phyloP scores from a whole-genome alignment of 2,888 invertebrate genomes.

The Dione juno region DNA sequence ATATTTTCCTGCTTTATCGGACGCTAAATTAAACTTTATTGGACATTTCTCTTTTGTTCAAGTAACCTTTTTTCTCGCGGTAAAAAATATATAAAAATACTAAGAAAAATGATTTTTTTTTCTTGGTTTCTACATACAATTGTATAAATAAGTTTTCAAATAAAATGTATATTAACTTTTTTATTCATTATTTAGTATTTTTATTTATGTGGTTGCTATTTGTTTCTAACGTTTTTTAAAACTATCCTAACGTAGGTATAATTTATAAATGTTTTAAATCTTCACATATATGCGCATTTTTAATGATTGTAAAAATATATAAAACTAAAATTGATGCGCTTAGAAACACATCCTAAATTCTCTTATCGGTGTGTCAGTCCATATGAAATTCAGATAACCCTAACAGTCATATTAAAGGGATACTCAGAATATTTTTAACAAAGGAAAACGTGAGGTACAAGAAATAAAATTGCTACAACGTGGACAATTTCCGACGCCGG shows the following conservation, averaged over 20 bases:
- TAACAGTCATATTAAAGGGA: conserved; percentile 37
- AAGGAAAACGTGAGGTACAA: conserved; percentile 58
- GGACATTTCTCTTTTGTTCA: conserved; percentile 71
- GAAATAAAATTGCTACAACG: conserved; percentile 70
- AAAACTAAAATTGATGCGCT: neutral
- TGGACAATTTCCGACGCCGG: conserved; percentile 65
- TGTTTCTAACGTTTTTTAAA: too few relatives aligned
- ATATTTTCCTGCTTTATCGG: conserved; percentile 63
- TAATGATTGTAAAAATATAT: too few relatives aligned
- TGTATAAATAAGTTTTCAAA: neutral
- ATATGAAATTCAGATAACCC: conserved; percentile 28
- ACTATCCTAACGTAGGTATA: too few relatives aligned
- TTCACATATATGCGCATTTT: too few relatives aligned
- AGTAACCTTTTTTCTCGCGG: conserved; percentile 46
- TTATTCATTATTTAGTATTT: too few relatives aligned
- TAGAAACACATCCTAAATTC: neutral
- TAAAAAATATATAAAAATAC: neutral
- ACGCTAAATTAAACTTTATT: conserved; percentile 80
- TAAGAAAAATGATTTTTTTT: too few relatives aligned
- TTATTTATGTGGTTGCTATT: too few relatives aligned
- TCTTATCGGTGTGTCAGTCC: neutral
- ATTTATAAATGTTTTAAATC: too few relatives aligned
- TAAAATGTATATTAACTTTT: too few relatives aligned
- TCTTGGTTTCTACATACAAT: neutral
- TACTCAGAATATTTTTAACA: conserved; percentile 52